A percentile compares a stretch with the other conserved stretches of the same genome.
phyloP scores from a whole-genome alignment of 2,888 invertebrate genomes.

The Pandemis corylana region DNA sequence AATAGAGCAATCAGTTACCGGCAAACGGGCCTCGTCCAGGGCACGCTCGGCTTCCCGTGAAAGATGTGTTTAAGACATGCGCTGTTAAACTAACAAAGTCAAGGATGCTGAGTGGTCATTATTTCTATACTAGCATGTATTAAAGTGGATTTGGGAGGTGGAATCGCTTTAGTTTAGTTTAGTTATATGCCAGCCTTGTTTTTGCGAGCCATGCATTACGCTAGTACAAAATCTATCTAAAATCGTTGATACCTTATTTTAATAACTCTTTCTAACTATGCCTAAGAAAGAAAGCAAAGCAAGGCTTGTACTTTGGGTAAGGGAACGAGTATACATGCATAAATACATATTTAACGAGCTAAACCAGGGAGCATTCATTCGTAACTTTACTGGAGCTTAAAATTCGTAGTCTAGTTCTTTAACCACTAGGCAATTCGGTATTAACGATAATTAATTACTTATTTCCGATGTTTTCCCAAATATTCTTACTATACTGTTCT shows the following conservation, averaged over 20 bases:
- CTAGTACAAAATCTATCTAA: background rate
- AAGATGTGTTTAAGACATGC: constrained; percentile 35
- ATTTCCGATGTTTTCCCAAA: no score
- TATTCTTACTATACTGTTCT: no score
- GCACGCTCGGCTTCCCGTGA: constrained; percentile 31
- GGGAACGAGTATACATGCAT: no score
- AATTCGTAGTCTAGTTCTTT: no score
- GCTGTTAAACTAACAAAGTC: constrained; percentile 27
- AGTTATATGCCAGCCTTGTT: background rate
- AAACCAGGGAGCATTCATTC: no score
- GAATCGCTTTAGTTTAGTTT: background rate
- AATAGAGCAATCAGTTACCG: constrained; percentile 46
- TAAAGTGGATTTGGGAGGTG: background rate
- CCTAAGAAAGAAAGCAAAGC: background rate
- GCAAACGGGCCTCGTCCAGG: constrained; percentile 42
- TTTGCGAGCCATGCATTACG: background rate
- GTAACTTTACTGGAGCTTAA: no score
- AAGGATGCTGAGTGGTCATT: constrained; percentile 27
- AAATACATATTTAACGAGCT: no score
- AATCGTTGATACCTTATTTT: background rate
- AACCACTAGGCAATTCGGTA: no score
- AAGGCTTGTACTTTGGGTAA: no score
- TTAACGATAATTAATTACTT: no score
- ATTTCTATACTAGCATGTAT: background rate
- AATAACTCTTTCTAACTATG: background rate